Conservation (phyloP, 2,888 invertebrate species). For the Laothoe populi region DNA sequence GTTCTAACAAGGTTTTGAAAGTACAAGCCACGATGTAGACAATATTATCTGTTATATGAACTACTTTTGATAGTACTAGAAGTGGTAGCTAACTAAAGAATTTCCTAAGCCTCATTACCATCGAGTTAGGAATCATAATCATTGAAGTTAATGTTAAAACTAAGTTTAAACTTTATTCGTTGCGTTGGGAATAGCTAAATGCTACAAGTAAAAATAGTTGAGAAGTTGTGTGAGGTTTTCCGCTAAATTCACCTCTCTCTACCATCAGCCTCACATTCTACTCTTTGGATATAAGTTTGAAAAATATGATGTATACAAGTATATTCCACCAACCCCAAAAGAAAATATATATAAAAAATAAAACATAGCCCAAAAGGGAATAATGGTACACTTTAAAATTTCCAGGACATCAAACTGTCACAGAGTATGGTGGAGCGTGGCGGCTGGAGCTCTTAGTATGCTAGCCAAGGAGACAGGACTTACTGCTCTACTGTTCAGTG, state of each 20-base stretch:
- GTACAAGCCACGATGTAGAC: no score
- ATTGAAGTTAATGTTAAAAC: neutral
- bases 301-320: neutral
- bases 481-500: constrained; percentile 88
- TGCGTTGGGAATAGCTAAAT: neutral
- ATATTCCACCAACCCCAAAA: neutral
- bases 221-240: no score
- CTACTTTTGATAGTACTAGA: no score
- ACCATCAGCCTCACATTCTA: no score
- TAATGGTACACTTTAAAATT: constrained; percentile 24
- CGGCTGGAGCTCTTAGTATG: constrained; percentile 91
- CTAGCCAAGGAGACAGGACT: constrained; percentile 95
- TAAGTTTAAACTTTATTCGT: constrained; percentile 4
- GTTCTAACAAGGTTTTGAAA: neutral
- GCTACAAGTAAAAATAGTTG: no score
- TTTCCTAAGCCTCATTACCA: constrained; percentile 3
- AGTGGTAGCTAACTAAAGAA: no score
- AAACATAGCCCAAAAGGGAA: no score
- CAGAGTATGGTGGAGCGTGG: constrained; percentile 88
- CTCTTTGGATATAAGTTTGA: no score
- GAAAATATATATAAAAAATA: neutral
- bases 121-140: neutral
- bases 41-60: no score
- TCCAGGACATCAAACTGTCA: constrained; percentile 66
- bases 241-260: no score